Evolutionary conservation across 1,140 invertebrate genomes (phyloP).

Genomic region (Aleiodes sp.): DNA sequence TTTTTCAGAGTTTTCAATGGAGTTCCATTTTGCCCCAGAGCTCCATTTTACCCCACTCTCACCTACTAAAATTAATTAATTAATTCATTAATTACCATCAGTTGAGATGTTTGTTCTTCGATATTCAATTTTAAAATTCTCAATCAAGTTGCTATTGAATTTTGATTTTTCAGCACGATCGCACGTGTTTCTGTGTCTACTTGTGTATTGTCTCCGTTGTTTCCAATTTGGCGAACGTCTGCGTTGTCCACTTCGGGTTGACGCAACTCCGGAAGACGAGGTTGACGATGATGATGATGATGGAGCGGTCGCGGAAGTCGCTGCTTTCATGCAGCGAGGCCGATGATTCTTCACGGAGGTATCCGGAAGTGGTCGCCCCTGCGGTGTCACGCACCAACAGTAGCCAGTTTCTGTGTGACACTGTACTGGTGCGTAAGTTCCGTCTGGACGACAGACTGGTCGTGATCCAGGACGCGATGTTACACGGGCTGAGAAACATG

Average conservation of each 20-base stretch:
- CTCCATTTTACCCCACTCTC: too few relatives aligned
- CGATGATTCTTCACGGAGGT: constrained; percentile 75
- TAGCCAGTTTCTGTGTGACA: constrained; percentile 80
- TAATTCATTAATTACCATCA: constrained; percentile 47
- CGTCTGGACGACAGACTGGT: constrained; percentile 81
- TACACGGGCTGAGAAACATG: constrained; percentile 65
- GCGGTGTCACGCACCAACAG: constrained; percentile 86
- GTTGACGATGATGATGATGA: constrained; percentile 25
- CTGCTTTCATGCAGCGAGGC: constrained; percentile 72
- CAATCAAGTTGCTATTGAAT: constrained; percentile 85
- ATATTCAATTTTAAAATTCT: constrained; percentile 84
- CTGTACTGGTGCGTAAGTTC: constrained; percentile 84
- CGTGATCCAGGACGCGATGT: constrained; percentile 48
- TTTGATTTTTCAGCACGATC: constrained; percentile 75
- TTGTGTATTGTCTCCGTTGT: constrained; percentile 52
- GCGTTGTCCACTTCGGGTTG: constrained; percentile 50
- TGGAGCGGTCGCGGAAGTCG: constrained; percentile 21
- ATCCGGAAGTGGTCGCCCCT: constrained; percentile 80
- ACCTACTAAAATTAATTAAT: too few relatives aligned
- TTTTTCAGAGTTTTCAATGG: too few relatives aligned
- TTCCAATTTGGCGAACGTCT: constrained; percentile 56
- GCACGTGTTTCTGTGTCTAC: constrained; percentile 67
- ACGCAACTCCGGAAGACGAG: constrained; percentile 47
- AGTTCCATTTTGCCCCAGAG: too few relatives aligned
- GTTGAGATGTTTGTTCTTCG: constrained; percentile 62